Percentiles rank a stretch among this genome's conserved stretches.
phyloP scores from a whole-genome alignment of 1,140 invertebrate species.

The Lordiphosa stackelbergi region DNA sequence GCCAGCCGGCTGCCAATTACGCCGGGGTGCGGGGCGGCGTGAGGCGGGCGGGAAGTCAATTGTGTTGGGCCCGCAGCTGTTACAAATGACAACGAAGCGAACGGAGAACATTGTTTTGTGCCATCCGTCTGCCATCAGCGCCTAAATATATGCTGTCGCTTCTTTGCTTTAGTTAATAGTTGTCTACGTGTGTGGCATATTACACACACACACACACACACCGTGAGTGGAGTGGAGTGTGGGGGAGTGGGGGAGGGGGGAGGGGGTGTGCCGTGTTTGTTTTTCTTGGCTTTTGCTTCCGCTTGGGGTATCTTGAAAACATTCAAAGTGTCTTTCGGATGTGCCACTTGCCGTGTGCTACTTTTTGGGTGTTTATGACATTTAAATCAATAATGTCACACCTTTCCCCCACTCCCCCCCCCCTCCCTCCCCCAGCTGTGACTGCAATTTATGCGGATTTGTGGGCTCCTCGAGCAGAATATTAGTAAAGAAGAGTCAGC shows the following conservation, averaged over 20 bases:
- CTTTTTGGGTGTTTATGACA: constrained; percentile 63
- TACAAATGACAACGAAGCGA: constrained; percentile 61
- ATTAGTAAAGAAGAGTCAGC: constrained; percentile 43
- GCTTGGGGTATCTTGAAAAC: constrained; percentile 53
- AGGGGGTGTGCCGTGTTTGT: constrained; percentile 43
- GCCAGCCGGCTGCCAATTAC: constrained; percentile 38
- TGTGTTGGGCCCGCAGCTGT: constrained; percentile 69
- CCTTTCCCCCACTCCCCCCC: background rate
- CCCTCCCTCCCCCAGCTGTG: background rate
- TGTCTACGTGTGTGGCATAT: constrained; percentile 71
- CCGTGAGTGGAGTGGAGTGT: background rate
- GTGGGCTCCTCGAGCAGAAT: constrained; percentile 46
- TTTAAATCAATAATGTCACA: constrained; percentile 73
- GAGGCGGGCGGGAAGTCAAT: constrained; percentile 44
- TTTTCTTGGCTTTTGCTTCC: constrained; percentile 67
- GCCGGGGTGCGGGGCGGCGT: constrained; percentile 8
- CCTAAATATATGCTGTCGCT: constrained; percentile 38
- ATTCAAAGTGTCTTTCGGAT: constrained; percentile 70
- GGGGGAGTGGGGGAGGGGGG: background rate
- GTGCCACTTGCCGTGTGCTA: constrained; percentile 54
- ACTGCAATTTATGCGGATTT: constrained; percentile 66
- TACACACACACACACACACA: constrained; percentile 23
- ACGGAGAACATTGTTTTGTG: constrained; percentile 7
- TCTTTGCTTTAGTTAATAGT: constrained; percentile 68
- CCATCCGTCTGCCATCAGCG: constrained; percentile 40